These are phyloP conservation scores for Choloepus hoffmanni DNA, from an alignment of 2,113 vertebrate species.

Conservation along the genomic window DNA sequence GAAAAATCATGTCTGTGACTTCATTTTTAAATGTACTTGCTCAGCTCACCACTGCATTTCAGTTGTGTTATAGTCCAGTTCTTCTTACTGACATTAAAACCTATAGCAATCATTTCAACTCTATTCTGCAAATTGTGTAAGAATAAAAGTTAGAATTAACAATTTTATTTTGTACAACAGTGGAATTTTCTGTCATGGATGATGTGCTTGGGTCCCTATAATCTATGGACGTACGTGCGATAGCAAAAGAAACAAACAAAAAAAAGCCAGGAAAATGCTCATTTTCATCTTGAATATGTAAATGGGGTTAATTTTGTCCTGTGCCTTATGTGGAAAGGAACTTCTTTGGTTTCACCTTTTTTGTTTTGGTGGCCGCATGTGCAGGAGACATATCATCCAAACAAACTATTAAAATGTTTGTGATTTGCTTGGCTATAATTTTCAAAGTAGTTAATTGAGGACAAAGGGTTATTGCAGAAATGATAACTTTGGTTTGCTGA, in stretches of 20 bases:
- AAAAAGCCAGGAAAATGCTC: slow-evolving; percentile 85
- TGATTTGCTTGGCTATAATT: slow-evolving; percentile 83
- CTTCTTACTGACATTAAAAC: slow-evolving; percentile 86
- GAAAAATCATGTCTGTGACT: slow-evolving; percentile 94
- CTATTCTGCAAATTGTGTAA: slow-evolving; percentile 89
- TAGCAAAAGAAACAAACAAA: slow-evolving; percentile 88
- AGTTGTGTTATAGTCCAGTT: slow-evolving; percentile 89
- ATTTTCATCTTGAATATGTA: slow-evolving; percentile 88
- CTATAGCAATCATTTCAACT: slow-evolving; percentile 85
- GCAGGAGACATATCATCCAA: slow-evolving; percentile 84
- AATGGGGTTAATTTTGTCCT: slow-evolving; percentile 96
- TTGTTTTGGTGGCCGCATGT: slow-evolving; percentile 86
- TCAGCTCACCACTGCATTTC: slow-evolving; percentile 89
- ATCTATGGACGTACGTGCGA: slow-evolving; percentile 88
- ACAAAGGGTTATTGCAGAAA: slow-evolving; percentile 84
- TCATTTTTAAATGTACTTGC: slow-evolving; percentile 88
- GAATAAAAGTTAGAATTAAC: slow-evolving; percentile 95
- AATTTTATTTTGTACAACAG: slow-evolving; percentile 93
- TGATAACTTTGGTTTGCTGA: slow-evolving; percentile 80
- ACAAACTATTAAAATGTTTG: slow-evolving; percentile 78
- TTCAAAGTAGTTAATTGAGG: slow-evolving; percentile 85
- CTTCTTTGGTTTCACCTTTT: slow-evolving; percentile 83
- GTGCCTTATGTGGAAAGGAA: slow-evolving; percentile 98
- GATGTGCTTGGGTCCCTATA: slow-evolving; percentile 88
- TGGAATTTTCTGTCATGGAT: slow-evolving; percentile 92